Conservation (phyloP, 37 sponge, comb jelly and placozoan genomes). For the Lycopodina hypogea region DNA sequence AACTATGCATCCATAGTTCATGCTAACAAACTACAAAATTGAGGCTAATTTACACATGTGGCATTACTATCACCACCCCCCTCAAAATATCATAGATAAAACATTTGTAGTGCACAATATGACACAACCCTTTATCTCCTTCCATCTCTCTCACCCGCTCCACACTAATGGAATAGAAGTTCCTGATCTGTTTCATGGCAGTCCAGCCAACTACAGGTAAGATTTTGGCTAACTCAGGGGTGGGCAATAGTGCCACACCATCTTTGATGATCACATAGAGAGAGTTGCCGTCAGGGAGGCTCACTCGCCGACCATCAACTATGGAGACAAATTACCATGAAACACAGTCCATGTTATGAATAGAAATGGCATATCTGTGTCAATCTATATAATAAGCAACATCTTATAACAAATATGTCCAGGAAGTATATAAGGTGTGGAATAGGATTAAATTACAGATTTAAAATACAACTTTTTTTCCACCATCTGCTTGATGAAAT, state of each 20-base stretch:
- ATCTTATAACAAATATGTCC: too few species aligned
- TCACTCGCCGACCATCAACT: slow-evolving; percentile 30
- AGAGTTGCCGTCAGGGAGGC: slow-evolving; percentile 18
- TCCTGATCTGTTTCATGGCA: slow-evolving; percentile 35
- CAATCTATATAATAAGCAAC: too few species aligned
- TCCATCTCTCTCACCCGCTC: slow-evolving; percentile 1
- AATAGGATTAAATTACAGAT: too few species aligned
- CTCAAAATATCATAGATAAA: too few species aligned
- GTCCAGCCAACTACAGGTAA: slow-evolving; percentile 30
- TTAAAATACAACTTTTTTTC: too few species aligned
- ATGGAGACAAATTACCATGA: neutral
- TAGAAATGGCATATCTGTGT: neutral
- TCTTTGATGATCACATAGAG: slow-evolving; percentile 20
- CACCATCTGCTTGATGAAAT: too few species aligned
- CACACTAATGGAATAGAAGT: slow-evolving; percentile 34
- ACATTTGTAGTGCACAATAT: too few species aligned
- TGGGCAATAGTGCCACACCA: slow-evolving; percentile 22
- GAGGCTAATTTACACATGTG: too few species aligned
- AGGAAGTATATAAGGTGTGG: too few species aligned
- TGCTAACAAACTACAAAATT: too few species aligned
- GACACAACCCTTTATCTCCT: neutral
- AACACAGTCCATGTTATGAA: neutral
- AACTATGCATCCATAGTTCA: too few species aligned
- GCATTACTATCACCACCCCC: too few species aligned
- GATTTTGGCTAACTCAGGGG: slow-evolving; percentile 39